Evolutionary conservation across 2,113 vertebrate species (phyloP).

Genomic region (Boulengeromyrus knoepffleri): DNA sequence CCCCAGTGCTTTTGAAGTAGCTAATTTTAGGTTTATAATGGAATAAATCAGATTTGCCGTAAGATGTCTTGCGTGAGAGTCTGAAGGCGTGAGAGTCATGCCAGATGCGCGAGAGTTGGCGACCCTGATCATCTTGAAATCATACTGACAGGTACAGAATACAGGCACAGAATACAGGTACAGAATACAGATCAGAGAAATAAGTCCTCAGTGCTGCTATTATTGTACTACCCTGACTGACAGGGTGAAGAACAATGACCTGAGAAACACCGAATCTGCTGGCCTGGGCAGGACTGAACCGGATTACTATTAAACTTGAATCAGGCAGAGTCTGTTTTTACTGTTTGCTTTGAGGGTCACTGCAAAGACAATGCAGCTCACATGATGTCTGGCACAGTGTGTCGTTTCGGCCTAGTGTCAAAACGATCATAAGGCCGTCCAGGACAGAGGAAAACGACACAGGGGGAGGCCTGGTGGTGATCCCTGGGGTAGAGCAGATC

Average conservation of each 20-base stretch:
- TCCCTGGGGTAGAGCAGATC: background rate
- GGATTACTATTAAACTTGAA: background rate
- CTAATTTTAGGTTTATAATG: background rate
- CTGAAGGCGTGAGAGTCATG: background rate
- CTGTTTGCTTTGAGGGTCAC: background rate
- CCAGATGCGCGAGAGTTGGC: background rate
- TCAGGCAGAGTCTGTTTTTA: background rate
- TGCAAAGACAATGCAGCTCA: background rate
- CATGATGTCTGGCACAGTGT: background rate
- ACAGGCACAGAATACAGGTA: background rate
- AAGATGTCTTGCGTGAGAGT: background rate
- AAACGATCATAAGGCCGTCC: background rate
- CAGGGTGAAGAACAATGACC: background rate
- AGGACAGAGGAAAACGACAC: background rate
- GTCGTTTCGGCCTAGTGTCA: background rate
- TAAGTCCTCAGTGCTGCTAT: background rate
- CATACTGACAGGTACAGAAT: background rate
- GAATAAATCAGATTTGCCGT: background rate
- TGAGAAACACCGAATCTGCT: background rate
- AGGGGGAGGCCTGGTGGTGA: background rate
- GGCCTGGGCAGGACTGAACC: background rate
- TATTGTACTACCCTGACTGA: background rate
- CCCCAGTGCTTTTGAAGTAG: background rate
- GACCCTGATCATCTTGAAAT: conserved; percentile 25
- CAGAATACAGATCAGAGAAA: background rate